Evolutionary conservation across 2,888 invertebrate genomes (phyloP), one percentile per base, ranked within the genome.

Genomic region (Bimastos eiseni): DNA sequence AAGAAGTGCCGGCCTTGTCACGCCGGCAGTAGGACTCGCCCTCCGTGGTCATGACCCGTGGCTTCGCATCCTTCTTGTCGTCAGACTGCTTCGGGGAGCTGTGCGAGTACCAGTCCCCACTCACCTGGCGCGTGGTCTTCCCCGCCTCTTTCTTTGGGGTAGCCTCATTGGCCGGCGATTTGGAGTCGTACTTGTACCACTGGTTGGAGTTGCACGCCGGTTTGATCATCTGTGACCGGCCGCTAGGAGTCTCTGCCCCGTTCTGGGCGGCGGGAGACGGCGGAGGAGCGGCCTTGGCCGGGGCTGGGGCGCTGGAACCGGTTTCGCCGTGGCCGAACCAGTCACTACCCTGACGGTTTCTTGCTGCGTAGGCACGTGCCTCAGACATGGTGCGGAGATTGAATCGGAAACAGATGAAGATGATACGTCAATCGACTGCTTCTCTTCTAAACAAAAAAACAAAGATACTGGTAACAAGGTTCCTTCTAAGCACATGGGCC

Each of bases 1-100:
- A 37, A 0, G 91, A 92, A 17, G 91, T 90, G 3, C 92, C 92
- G 2, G 90, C 30, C n/a, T 92, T 92, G 90, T 92, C 92, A 34
- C 92, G 41, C 38, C 92, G 90, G 49, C 90, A 37, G 37, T 89
- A 89, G n/a, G 70, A 44, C 49, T 89, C 90, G 19, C 90, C 90
- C 36, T 89, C 90, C n/a, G 34, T 11, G 37, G 90, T 37, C 17
- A 34, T 49, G 86, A 86, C 86, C 24, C 86, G 34, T 17, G 86
- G 86, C 86, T 86, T 86, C 17, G 34, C 24, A 15, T 41, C 49
- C 44, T 41, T 90, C 36, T 90, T 90, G 34, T 86, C 86, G 21
- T 86, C 86, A 6, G 86, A 24, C n/a, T n/a, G n/a, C 83, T 33
- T 49, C 24, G 49, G 86, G 19, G 84, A 30, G 88, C 34, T n/a